A percentile compares a stretch with the other conserved stretches of the same genome.
Conservation (phyloP, 2,797 vertebrate species). For the Gallinago solitaria region DNA sequence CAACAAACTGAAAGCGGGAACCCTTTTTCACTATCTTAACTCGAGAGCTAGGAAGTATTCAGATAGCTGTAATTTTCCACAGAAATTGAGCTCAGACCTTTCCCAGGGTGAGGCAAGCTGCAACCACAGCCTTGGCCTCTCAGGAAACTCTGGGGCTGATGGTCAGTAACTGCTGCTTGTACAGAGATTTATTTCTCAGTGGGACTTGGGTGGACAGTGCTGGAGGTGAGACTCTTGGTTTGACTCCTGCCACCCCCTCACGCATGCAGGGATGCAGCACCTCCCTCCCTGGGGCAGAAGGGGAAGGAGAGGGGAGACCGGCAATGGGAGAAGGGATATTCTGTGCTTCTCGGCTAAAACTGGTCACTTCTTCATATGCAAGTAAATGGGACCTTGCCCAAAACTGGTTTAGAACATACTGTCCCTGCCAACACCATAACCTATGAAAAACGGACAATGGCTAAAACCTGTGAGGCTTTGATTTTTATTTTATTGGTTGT, state of each 20-base stretch:
- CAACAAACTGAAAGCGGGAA: background rate
- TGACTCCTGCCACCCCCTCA: background rate
- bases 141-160: background rate
- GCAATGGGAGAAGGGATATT: background rate
- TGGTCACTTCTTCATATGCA: background rate
- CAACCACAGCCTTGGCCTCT: background rate
- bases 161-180: background rate
- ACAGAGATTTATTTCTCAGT: background rate
- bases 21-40: background rate
- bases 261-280: fast-evolving
- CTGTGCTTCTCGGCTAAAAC: background rate
- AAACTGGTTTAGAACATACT: background rate
- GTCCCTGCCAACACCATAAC: background rate
- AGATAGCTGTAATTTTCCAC: background rate
- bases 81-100: background rate
- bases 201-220: background rate
- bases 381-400: fast-evolving
- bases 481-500: background rate
- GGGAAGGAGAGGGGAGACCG: background rate
- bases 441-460: background rate
- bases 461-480: background rate
- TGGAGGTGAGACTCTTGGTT: background rate
- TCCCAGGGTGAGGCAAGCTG: background rate
- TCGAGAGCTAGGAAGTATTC: background rate
- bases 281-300: background rate